Percentiles rank a stretch among this genome's conserved stretches.
Conservation (phyloP, 2,113 vertebrate genomes). For the Todiramphus chloris region DNA sequence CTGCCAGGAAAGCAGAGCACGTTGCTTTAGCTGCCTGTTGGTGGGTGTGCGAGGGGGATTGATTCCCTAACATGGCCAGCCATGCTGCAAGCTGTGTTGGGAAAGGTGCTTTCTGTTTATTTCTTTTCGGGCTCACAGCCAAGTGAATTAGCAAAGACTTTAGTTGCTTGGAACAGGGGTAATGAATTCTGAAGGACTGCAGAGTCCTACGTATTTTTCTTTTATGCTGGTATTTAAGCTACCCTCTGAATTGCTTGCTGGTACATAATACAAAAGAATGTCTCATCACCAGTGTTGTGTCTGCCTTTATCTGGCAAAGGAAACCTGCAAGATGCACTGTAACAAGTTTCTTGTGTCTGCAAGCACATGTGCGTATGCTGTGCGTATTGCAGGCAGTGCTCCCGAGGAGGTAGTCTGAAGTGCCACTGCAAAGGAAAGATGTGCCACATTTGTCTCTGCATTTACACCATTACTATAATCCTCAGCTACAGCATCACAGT, state of each 20-base stretch:
- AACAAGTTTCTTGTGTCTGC: neutral
- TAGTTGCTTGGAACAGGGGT: neutral
- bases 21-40: neutral
- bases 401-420: neutral
- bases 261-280: neutral
- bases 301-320: neutral
- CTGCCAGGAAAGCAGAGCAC: neutral
- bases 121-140: neutral
- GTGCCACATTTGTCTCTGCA: neutral
- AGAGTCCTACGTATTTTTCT: neutral
- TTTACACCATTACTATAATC: neutral
- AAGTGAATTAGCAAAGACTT: neutral
- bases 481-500: neutral
- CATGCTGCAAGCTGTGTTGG: neutral
- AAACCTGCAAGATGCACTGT: neutral
- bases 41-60: neutral
- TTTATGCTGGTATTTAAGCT: neutral
- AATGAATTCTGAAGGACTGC: neutral
- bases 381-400: neutral
- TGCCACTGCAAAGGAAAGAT: neutral
- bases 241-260: neutral
- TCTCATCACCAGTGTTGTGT: neutral
- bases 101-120: neutral
- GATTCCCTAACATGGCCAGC: neutral
- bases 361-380: neutral